Percentiles rank a stretch among this genome's conserved stretches.
Evolutionary conservation across 2,797 vertebrate species (phyloP).

Genomic region (Chloroceryle amazona): DNA sequence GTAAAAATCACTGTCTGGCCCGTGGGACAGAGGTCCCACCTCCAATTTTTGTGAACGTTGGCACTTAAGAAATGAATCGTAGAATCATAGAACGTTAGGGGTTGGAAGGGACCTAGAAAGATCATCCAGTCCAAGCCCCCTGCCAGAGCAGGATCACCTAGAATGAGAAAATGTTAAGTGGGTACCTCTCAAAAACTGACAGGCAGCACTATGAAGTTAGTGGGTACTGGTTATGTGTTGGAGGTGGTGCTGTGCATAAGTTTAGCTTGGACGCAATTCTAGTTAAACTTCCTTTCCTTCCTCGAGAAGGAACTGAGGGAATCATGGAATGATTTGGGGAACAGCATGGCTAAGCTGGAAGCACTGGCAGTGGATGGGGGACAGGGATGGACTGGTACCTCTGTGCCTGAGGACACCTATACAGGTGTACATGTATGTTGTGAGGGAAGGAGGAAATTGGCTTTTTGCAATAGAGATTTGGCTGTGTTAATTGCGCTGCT

Average conservation of each 20-base stretch:
- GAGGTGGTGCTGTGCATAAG: not conserved
- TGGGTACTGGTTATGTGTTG: accelerated
- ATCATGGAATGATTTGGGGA: not conserved
- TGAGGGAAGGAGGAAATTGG: not conserved
- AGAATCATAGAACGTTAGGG: no score
- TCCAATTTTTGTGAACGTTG: accelerated
- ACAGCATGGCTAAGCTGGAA: not conserved
- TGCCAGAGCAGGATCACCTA: no score
- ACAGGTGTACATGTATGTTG: accelerated
- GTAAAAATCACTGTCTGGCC: not conserved
- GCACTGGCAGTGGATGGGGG: not conserved
- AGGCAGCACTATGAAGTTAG: accelerated
- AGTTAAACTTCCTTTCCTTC: not conserved
- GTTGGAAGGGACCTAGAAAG: no score
- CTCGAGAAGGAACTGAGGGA: not conserved
- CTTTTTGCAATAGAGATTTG: not conserved
- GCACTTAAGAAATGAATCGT: not conserved
- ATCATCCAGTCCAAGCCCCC: no score
- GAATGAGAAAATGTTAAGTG: not conserved
- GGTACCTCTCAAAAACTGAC: not conserved
- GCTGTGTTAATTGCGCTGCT: not conserved
- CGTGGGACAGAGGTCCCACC: no score
- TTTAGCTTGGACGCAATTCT: not conserved
- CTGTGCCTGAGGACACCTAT: accelerated
- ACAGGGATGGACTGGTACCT: not conserved